phyloP scores from a whole-genome alignment of 2,113 vertebrate species.

The Brienomyrus longianalis region DNA sequence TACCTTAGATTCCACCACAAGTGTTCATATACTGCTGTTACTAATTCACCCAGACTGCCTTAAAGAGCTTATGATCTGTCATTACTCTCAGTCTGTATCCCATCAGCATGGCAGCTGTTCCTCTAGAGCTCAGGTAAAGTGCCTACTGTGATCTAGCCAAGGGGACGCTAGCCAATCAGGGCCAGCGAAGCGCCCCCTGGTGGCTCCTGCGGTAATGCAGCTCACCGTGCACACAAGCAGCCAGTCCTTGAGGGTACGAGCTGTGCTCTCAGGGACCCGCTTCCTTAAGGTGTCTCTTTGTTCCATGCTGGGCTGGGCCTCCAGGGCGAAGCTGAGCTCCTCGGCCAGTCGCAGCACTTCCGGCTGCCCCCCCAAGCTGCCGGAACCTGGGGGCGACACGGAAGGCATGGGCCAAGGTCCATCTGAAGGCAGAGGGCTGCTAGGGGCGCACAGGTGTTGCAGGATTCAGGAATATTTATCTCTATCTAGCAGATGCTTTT shows the following conservation, averaged over 20 bases:
- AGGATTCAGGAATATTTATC: not conserved
- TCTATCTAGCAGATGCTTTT: not conserved
- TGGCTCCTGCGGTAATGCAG: slow-evolving; percentile 4
- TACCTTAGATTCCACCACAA: not conserved
- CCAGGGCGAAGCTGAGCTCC: slow-evolving; percentile 79
- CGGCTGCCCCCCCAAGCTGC: slow-evolving; percentile 61
- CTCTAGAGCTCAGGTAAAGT: not conserved
- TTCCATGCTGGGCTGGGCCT: slow-evolving; percentile 67
- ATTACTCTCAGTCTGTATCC: not conserved
- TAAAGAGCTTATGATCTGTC: not conserved
- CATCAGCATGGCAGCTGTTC: not conserved
- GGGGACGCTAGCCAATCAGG: not conserved
- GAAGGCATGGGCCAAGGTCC: not conserved
- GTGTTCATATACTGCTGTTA: not conserved
- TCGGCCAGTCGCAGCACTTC: slow-evolving; percentile 83
- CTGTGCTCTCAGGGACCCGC: slow-evolving; percentile 73
- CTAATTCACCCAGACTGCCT: not conserved
- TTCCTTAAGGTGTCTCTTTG: slow-evolving; percentile 66
- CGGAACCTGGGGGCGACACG: slow-evolving; percentile 66
- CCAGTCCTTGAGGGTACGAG: slow-evolving; percentile 70
- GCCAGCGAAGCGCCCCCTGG: not conserved
- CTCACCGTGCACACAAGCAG: slow-evolving; percentile 76
- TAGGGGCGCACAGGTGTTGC: not conserved
- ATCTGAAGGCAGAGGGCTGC: not conserved
- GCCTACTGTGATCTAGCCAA: not conserved